Evolutionary conservation across 2,888 invertebrate genomes (phyloP).

Genomic region (Lysandra coridon): DNA sequence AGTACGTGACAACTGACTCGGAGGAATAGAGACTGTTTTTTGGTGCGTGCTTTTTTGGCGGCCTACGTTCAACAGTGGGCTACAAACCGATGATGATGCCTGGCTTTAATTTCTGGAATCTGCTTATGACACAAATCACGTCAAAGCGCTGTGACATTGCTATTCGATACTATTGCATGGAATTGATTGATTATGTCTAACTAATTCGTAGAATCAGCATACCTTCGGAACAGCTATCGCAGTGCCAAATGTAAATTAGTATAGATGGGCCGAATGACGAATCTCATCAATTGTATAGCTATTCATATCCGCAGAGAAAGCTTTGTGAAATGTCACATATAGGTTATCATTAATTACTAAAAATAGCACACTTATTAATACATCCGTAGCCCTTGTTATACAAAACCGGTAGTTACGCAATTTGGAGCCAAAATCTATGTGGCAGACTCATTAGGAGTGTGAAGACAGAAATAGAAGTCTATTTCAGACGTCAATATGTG

Average conservation of each 20-base stretch:
- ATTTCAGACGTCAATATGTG: conserved; percentile 72
- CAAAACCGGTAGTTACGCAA: conserved; percentile 52
- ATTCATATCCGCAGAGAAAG: not conserved
- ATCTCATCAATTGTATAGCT: not conserved
- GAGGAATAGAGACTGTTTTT: too few species aligned
- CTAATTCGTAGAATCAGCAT: not conserved
- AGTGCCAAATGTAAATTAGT: not conserved
- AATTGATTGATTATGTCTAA: conserved; percentile 7
- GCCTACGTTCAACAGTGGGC: too few species aligned
- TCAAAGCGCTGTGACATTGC: not conserved
- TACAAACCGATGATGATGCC: not conserved
- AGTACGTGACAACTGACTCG: too few species aligned
- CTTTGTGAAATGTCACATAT: too few species aligned
- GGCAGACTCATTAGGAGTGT: conserved; percentile 67
- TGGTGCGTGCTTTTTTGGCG: too few species aligned
- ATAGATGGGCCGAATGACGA: not conserved
- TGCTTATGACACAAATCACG: not conserved
- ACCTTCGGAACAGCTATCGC: not conserved
- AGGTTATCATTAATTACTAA: not conserved
- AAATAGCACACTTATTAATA: not conserved
- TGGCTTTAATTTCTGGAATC: not conserved
- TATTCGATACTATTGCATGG: not conserved
- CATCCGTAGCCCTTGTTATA: conserved; percentile 12
- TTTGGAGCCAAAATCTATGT: conserved; percentile 58
- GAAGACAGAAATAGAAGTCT: conserved; percentile 65